Conservation (phyloP, 2,113 vertebrate species). For the Regulus satrapa region DNA sequence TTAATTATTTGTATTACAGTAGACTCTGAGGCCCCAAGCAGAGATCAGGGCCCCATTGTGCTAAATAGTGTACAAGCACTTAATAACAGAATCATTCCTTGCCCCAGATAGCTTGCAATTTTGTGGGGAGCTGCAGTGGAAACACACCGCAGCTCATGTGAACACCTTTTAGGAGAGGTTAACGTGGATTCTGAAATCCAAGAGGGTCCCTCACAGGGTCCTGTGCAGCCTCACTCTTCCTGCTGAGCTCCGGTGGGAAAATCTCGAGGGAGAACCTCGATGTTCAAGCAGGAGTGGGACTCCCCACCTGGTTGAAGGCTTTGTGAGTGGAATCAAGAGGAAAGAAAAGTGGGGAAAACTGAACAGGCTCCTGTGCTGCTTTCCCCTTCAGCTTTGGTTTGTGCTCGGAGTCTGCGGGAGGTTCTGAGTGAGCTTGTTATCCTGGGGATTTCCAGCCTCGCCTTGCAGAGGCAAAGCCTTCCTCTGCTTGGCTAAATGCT, state of each 20-base stretch:
- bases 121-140: background rate
- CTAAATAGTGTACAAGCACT: slow-evolving; percentile 10
- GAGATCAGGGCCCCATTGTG: slow-evolving; percentile 49
- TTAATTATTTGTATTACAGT: slow-evolving; percentile 62
- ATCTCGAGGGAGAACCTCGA: background rate
- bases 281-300: background rate
- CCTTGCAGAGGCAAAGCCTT: background rate
- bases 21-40: slow-evolving; percentile 55
- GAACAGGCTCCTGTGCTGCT: background rate
- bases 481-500: background rate
- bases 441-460: background rate
- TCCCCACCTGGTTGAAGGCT: background rate
- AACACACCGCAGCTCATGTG: background rate
- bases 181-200: background rate
- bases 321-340: background rate
- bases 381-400: background rate
- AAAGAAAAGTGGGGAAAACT: background rate
- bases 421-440: background rate
- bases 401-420: background rate
- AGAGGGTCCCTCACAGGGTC: background rate
- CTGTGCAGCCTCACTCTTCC: background rate
- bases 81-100: slow-evolving; percentile 38
- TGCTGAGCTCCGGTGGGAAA: background rate
- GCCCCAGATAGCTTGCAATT: slow-evolving; percentile 22
- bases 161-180: background rate